These are phyloP conservation scores for Trogon melanurus DNA, from an alignment of 2,113 vertebrate species.

Conservation along the genomic window DNA sequence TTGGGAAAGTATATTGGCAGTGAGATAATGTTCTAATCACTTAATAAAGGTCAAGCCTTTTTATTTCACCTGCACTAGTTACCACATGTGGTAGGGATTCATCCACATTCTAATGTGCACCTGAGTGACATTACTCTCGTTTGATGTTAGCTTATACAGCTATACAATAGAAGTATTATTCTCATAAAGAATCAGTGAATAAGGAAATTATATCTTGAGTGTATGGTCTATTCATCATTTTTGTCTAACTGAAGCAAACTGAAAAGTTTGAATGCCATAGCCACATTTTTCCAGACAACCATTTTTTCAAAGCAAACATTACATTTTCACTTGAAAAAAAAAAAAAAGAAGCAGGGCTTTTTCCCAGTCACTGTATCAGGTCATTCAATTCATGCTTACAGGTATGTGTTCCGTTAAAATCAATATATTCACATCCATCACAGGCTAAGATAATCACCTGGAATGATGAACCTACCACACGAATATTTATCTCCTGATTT, in stretches of 20 bases:
- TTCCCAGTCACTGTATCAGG: background rate
- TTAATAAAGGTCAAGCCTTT: background rate
- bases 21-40: background rate
- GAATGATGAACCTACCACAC: background rate
- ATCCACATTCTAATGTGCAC: background rate
- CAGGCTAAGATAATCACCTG: background rate
- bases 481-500: constrained; percentile 46
- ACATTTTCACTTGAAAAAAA: background rate
- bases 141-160: background rate
- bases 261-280: background rate
- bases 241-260: background rate
- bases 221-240: background rate
- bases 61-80: constrained; percentile 4
- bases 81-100: background rate
- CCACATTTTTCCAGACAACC: background rate
- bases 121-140: background rate
- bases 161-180: background rate
- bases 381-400: background rate
- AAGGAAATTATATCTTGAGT: background rate
- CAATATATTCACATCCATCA: background rate
- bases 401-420: background rate
- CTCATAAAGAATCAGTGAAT: background rate
- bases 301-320: background rate
- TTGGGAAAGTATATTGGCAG: background rate
- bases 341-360: rapidly evolving